phyloP scores from a whole-genome alignment of 2,113 vertebrate species.

The Nycticryphes semicollaris region DNA sequence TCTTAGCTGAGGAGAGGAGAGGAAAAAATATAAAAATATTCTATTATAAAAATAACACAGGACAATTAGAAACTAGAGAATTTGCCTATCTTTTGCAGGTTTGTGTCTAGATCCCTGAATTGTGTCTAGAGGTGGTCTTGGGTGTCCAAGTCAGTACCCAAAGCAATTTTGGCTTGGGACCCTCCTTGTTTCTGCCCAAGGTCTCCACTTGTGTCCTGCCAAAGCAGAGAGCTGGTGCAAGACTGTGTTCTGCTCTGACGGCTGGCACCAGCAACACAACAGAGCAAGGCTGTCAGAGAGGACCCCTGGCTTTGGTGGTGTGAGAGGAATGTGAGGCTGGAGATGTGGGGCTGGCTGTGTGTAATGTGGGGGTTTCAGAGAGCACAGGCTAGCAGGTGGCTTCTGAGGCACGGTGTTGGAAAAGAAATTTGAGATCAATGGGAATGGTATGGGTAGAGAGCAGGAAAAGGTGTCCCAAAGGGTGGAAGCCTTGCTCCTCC shows the following conservation, averaged over 20 bases:
- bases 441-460: background rate
- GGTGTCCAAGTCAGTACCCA: background rate
- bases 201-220: background rate
- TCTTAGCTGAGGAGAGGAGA: background rate
- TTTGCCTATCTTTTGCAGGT: background rate
- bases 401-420: background rate
- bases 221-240: background rate
- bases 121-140: background rate
- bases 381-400: background rate
- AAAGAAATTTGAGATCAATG: background rate
- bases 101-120: background rate
- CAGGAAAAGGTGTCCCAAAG: background rate
- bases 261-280: background rate
- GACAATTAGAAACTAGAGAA: background rate
- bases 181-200: background rate
- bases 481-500: background rate
- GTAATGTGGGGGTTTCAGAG: background rate
- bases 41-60: background rate
- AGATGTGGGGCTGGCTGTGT: background rate
- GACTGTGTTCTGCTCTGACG: background rate
- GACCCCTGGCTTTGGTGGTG: background rate
- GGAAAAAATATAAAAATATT: rapidly evolving
- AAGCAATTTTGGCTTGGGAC: background rate
- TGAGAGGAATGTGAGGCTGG: background rate
- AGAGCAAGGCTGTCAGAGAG: rapidly evolving